Evolutionary conservation across 1,140 invertebrate genomes (phyloP).

Genomic region (Whitmania pigra): DNA sequence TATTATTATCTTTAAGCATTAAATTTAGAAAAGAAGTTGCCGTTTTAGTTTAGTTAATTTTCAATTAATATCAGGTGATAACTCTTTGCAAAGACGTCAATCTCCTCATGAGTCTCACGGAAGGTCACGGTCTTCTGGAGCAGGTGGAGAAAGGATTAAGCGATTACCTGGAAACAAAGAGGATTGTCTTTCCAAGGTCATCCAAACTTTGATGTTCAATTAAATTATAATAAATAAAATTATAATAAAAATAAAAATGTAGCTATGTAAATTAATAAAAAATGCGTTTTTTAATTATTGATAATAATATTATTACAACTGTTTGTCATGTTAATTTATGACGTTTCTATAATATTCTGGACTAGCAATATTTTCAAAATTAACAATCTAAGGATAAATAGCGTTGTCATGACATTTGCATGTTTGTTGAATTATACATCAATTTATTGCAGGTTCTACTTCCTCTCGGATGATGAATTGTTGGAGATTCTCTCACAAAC

Average conservation of each 20-base stretch:
- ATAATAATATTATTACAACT: too few relatives aligned
- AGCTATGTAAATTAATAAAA: too few relatives aligned
- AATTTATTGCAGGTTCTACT: constrained; percentile 51
- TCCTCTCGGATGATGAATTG: constrained; percentile 75
- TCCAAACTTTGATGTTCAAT: too few relatives aligned
- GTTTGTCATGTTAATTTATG: neutral
- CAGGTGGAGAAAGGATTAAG: constrained; percentile 59
- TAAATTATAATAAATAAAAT: too few relatives aligned
- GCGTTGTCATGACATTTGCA: too few relatives aligned
- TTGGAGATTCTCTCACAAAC: constrained; percentile 70
- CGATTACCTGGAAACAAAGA: constrained; percentile 69
- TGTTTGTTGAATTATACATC: too few relatives aligned
- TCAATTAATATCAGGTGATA: constrained; percentile 35
- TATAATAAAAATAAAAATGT: too few relatives aligned
- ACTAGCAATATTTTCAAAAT: too few relatives aligned
- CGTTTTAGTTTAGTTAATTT: neutral
- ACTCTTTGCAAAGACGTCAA: constrained; percentile 42
- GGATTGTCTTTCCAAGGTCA: constrained; percentile 60
- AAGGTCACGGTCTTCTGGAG: constrained; percentile 54
- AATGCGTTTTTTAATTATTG: too few relatives aligned
- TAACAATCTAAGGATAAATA: too few relatives aligned
- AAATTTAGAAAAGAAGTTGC: neutral
- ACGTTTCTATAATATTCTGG: too few relatives aligned
- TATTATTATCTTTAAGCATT: neutral
- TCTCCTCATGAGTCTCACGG: constrained; percentile 54